phyloP scores from a whole-genome alignment of 2,888 invertebrate genomes.

The Strigamia crassipes region DNA sequence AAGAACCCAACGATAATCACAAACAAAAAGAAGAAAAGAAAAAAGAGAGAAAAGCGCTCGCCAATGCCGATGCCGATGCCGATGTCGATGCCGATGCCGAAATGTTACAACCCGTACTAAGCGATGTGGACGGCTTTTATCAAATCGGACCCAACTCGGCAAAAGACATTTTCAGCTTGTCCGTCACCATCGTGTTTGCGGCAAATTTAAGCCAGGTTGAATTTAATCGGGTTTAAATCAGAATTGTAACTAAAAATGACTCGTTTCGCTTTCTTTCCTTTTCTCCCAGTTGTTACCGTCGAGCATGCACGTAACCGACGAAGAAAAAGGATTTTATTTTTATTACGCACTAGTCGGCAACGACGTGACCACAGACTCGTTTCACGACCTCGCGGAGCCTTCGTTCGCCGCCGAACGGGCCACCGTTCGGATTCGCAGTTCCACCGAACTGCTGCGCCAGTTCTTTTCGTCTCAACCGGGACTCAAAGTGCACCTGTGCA shows the following conservation, averaged over 20 bases:
- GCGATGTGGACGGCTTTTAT: slow-evolving; percentile 58
- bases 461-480: slow-evolving; percentile 58
- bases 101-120: slow-evolving; percentile 49
- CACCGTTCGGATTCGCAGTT: slow-evolving; percentile 59
- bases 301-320: slow-evolving; percentile 54
- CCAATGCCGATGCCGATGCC: background rate
- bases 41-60: background rate
- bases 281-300: slow-evolving; percentile 57
- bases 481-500: slow-evolving; percentile 59
- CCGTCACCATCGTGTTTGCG: slow-evolving; percentile 60
- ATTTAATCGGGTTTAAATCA: background rate
- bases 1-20: background rate
- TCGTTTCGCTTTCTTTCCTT: background rate
- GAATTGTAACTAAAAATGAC: background rate
- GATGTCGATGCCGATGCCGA: background rate
- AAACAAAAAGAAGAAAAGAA: background rate
- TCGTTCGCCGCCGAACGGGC: slow-evolving; percentile 60
- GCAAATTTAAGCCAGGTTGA: slow-evolving; percentile 56
- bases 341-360: slow-evolving; percentile 61
- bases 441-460: slow-evolving; percentile 56
- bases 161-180: slow-evolving; percentile 58
- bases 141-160: slow-evolving; percentile 58
- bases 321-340: slow-evolving; percentile 58
- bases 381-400: slow-evolving; percentile 58
- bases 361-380: slow-evolving; percentile 60